Conservation (phyloP, 2,797 vertebrate genomes). For the Poliocrania exsul region DNA sequence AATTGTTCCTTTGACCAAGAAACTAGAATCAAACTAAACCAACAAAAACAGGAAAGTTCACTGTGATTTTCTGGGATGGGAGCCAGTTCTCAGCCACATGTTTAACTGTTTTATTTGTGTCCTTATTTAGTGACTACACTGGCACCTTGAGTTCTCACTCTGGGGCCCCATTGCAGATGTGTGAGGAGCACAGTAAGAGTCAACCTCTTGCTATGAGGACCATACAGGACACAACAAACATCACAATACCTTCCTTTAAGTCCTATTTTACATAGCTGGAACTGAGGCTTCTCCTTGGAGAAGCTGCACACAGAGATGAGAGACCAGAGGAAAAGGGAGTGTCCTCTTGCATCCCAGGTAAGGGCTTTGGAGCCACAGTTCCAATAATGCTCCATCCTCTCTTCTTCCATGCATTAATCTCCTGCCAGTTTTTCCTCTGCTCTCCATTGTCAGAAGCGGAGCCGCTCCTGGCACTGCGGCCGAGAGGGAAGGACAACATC, state of each 20-base stretch:
- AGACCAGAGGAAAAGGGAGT: background rate
- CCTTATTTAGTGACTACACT: constrained; percentile 59
- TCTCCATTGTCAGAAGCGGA: background rate
- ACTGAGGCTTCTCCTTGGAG: background rate
- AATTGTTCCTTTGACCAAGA: background rate
- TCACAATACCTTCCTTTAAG: background rate
- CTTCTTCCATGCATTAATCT: background rate
- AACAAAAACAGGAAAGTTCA: constrained; percentile 24
- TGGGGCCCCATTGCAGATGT: background rate
- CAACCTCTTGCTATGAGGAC: background rate
- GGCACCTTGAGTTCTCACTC: constrained; percentile 38
- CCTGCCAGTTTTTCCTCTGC: background rate
- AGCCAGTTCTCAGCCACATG: constrained; percentile 47
- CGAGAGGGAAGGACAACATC: background rate
- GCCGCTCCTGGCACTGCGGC: background rate
- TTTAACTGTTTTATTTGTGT: constrained; percentile 54
- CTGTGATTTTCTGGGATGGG: constrained; percentile 47
- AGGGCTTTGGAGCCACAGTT: background rate
- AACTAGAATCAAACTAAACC: constrained; percentile 13
- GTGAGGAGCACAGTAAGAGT: background rate
- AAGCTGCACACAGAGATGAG: background rate
- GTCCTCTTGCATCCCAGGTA: background rate
- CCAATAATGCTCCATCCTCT: background rate
- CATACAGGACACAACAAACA: background rate
- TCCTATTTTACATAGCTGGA: background rate